Evolutionary conservation across 2,113 vertebrate genomes (phyloP), one percentile per base, ranked within the genome.

Genomic region (Lasiurus cinereus): DNA sequence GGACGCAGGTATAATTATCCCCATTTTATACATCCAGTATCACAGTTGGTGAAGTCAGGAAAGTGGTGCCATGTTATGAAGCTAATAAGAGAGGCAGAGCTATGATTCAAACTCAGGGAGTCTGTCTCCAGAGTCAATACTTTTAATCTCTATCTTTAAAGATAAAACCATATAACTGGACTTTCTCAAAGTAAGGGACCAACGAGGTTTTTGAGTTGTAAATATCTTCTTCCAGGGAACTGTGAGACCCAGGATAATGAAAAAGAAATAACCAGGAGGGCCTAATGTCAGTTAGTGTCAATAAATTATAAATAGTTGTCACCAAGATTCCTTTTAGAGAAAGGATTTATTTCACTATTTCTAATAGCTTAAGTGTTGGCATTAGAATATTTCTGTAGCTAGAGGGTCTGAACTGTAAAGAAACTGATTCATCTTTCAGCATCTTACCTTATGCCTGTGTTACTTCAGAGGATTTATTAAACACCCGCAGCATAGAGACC

Each of bases 291-390:
- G 90, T 90, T 87, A 24, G 39, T 77, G 46, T 89, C 87, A 96
- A 94, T 67, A 93, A 83, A 90, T 95, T 93, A 73, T 90, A 21
- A 72, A 50, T 16, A 48, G 22, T 69, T 69, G 15, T 93, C 36
- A 78, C 76, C 46, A 88, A 59, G 66, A 72, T 94, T 89, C 79
- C 74, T 94, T 94, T 96, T 84, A 97, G 80, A 90, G 90, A 66
- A 36, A 91, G 82, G 90, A 93, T 94, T 97, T 96, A 95, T 92
- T 95, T 93, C 54, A 48, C 56, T 59, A n/a, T 93, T 94, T 96
- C 72, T 96, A 95, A 92, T 88, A 96, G 90, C 64, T 76, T 96
- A 94, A 87, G 24, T 90, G 69, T 91, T 84, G 87, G 39, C 77
- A 93, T 96, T 96, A 88, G 94, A 88, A 56, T 92, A 78, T 93